Conservation (phyloP, 2,888 invertebrate genomes). For the Nemotelus pantherinus region DNA sequence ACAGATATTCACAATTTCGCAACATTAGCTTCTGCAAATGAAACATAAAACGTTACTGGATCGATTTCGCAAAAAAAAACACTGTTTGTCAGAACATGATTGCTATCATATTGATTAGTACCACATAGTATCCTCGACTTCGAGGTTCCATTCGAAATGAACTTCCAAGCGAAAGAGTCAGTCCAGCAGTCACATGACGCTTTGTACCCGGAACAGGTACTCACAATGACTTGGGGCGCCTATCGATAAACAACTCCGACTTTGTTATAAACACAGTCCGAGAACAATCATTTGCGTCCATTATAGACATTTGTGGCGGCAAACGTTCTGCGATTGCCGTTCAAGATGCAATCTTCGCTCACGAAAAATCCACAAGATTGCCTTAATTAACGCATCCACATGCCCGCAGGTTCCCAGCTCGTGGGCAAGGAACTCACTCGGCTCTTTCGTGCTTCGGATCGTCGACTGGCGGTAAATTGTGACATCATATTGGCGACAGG, state of each 20-base stretch:
- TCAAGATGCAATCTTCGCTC: constrained; percentile 27
- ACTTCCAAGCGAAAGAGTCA: too few species aligned
- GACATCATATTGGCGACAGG: constrained; percentile 43
- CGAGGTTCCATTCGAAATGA: too few species aligned
- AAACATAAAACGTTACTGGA: too few species aligned
- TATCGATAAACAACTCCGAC: background rate
- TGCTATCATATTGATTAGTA: too few species aligned
- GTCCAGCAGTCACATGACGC: too few species aligned
- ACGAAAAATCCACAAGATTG: constrained; percentile 39
- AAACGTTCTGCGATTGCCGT: background rate
- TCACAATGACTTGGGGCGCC: too few species aligned
- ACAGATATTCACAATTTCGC: too few species aligned
- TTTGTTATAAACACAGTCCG: constrained; percentile 13
- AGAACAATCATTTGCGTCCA: constrained; percentile 3
- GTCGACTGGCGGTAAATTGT: constrained; percentile 36
- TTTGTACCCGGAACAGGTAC: too few species aligned
- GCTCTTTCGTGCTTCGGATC: constrained; percentile 4
- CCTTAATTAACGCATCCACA: constrained; percentile 39
- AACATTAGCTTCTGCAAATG: too few species aligned
- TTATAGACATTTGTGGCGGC: constrained; percentile 8
- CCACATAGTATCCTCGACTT: too few species aligned
- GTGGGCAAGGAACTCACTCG: background rate
- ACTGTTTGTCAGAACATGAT: too few species aligned
- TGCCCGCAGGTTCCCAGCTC: constrained; percentile 3
- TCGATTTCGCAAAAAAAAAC: too few species aligned